Conservation (phyloP, 2,888 invertebrate genomes). For the Brenthis daphne region DNA sequence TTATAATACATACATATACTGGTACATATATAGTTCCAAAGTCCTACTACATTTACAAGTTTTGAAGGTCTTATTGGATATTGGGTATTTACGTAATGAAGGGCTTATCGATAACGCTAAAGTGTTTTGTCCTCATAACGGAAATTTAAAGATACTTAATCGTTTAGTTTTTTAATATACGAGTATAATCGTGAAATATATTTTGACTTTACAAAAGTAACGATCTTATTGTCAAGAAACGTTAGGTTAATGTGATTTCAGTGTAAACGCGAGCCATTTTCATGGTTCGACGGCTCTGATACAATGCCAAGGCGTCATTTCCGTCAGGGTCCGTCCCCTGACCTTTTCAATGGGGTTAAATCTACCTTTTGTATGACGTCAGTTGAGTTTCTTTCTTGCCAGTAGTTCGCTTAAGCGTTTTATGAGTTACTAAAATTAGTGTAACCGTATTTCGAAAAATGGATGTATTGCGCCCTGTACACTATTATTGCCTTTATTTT, state of each 20-base stretch:
- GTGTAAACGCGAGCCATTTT: conserved; percentile 27
- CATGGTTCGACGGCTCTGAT: conserved; percentile 33
- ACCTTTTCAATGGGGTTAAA: conserved; percentile 47
- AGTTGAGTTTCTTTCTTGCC: conserved; percentile 28
- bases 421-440: conserved; percentile 22
- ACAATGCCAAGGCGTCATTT: conserved; percentile 44
- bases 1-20: background rate
- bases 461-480: too few relatives aligned
- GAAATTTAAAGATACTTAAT: background rate
- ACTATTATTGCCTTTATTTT: too few relatives aligned
- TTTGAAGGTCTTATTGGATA: conserved; percentile 1
- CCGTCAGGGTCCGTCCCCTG: conserved; percentile 42
- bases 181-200: conserved; percentile 6
- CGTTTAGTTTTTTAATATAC: background rate
- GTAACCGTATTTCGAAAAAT: background rate
- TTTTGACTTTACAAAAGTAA: background rate
- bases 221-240: background rate
- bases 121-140: background rate
- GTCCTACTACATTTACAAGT: background rate
- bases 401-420: conserved; percentile 26
- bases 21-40: background rate
- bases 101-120: too few relatives aligned
- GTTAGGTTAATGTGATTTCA: conserved; percentile 18
- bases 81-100: background rate
- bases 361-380: conserved; percentile 42